These are phyloP conservation scores for Odocoileus hemionus DNA, from an alignment of 2,113 vertebrate species.

Conservation along the genomic window DNA sequence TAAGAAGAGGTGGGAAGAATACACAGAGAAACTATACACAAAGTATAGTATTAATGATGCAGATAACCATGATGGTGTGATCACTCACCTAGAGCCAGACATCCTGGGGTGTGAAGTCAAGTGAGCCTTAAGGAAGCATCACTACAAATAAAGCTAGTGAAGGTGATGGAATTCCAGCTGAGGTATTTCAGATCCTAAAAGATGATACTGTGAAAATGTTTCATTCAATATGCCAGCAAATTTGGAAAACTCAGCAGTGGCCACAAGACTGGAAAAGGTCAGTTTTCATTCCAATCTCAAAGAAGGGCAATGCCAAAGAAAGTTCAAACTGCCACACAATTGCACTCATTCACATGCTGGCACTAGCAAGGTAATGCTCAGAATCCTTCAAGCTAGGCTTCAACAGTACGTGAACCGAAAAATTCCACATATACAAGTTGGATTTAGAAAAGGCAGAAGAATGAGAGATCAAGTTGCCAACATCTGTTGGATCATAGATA, in stretches of 20 bases:
- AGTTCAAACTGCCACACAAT: neutral
- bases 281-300: neutral
- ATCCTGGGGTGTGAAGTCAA: neutral
- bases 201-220: neutral
- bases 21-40: neutral
- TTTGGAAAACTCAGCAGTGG: neutral
- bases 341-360: neutral
- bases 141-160: neutral
- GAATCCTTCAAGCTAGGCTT: neutral
- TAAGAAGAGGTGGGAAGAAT: neutral
- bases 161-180: neutral
- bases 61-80: neutral
- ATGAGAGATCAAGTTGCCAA: neutral
- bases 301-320: neutral
- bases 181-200: neutral
- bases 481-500: neutral
- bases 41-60: neutral
- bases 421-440: neutral
- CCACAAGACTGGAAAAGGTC: neutral
- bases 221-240: neutral
- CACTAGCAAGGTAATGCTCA: neutral
- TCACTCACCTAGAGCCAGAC: neutral
- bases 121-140: neutral
- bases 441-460: neutral
- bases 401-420: neutral